Base-by-base conservation (phyloP, 1,140 invertebrate species). In the Oncopeltus fasciatus region DNA sequence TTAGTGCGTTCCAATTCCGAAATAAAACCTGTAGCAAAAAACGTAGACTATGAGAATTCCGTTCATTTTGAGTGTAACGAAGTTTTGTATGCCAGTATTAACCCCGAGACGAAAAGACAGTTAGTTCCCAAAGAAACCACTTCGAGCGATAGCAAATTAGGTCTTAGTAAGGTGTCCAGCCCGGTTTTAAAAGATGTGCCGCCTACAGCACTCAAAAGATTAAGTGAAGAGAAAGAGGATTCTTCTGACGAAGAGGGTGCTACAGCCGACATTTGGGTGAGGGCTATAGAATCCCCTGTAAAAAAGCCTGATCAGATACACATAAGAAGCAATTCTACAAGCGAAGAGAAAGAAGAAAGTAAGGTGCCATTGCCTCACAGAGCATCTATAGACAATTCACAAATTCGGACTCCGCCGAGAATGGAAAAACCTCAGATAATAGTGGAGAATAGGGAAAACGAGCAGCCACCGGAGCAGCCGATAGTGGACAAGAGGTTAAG, bases 211-310 rank as follows among this genome's bases (percentile, higher is more conserved):
- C 26, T 53, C 20, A 51, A 51, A 43, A 33, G 57, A 59, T 12
- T 57, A 11, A 46, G 21, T 24, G 49, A 65, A 62, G 59, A 57
- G 4, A 57, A 65, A 31, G 56, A 62, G 29, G 65, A 66, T 26
- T 66, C 64, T 21, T 62, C 64, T 18, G 66, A 65, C 21, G 69
- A 70, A 21, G 67, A 68, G 57, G 68, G 68, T 20, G 69, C 67
- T 24, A 68, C 69, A 3, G 69, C 69, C 8, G 69, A 70, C 33
- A 70, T 70, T 28, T 70, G 69, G 69, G 68, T 70, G 4, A 49
- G 69, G 27, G 64, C 69, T 1, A 70, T 70, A 21, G 69, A 70
- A 20, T 70, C 69, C 0, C 69, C 69, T 2, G 60, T 70, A 11
- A 68, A 68, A 33, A 67, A 65, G 58, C 59, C 59, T 16, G 21